Percentiles rank a stretch among this genome's conserved stretches.
Evolutionary conservation across 64 coral and sea anemone genomes (phyloP).

Genomic region (Pocillopora damicornis): DNA sequence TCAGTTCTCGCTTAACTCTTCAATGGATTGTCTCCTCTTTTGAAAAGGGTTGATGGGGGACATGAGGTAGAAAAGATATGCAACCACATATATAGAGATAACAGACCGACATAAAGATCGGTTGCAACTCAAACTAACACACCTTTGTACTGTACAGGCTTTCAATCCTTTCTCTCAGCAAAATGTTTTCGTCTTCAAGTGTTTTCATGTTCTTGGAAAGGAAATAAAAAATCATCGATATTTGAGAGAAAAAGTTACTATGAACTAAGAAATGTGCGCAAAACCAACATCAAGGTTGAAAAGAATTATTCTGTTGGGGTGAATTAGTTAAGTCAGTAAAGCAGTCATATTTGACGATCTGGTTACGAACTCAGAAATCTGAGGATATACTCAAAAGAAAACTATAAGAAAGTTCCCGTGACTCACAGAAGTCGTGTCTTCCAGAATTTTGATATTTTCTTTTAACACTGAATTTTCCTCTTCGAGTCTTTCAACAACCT

Average conservation of each 20-base stretch:
- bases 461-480: slow-evolving; percentile 31
- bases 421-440: slow-evolving; percentile 25
- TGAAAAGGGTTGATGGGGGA: neutral
- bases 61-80: neutral
- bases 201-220: slow-evolving; percentile 23
- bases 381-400: neutral
- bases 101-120: neutral
- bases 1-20: too few species aligned
- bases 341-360: neutral
- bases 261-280: too few species aligned
- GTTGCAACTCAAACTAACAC: neutral
- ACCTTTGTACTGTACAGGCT: neutral
- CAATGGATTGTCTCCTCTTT: too few species aligned
- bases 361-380: neutral
- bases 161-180: slow-evolving; percentile 16
- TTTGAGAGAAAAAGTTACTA: too few species aligned
- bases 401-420: neutral
- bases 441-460: slow-evolving; percentile 21
- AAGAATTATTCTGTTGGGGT: too few species aligned
- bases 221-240: neutral
- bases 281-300: neutral
- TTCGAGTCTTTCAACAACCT: slow-evolving; percentile 40
- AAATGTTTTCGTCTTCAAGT: slow-evolving; percentile 1
- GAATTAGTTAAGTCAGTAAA: neutral
- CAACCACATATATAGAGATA: neutral